Evolutionary conservation across 2,797 vertebrate species (phyloP), one percentile per base, ranked within the genome.

Genomic region (Characodon lateralis): DNA sequence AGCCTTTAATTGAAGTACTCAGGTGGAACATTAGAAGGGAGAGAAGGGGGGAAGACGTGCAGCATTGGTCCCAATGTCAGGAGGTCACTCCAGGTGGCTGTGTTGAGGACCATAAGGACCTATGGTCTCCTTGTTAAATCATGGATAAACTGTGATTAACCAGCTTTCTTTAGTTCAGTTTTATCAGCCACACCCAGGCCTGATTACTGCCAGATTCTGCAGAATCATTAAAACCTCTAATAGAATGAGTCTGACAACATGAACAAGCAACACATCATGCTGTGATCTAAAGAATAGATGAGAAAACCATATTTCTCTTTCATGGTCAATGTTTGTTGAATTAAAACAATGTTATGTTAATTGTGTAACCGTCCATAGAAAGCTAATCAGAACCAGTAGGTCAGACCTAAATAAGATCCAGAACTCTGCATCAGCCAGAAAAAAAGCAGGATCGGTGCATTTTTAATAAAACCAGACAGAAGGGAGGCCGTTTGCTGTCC

Each of bases 401-500:
- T 48, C 46, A 48, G 9, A 48, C 31, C 12, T 9, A 8, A 35
- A 63, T 35, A 65, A 22, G 35, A 35, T 22, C 31, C 61, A 35
- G 20, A 22, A 65, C 12, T 53, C 20, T 53, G 51, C 31, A 39
- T 20, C 13, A 16, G 63, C 20, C 63, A 65, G 20, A 65, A 5
- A 41, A 65, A 41, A 65, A 61, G 16, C 7, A 4, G 22, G 20
- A 24, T 12, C 0, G 35, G 63, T 41, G 63, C 63, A 3, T 41
- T 20, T 41, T 22, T 22, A 41, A 41, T 10, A 31, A 66, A 66
- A 41, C 18, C 2, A 48, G 13, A 74, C 9, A 58, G 46, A 70
- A 68, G 77, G 22, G 74, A 63, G 10, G 43, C 39, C 41, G 43
- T 24, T 51, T 73, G n/a, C 77, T 61, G 84, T 83, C 72, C 79